phyloP scores from a whole-genome alignment of 1,140 invertebrate species.

The Panonychus citri region DNA sequence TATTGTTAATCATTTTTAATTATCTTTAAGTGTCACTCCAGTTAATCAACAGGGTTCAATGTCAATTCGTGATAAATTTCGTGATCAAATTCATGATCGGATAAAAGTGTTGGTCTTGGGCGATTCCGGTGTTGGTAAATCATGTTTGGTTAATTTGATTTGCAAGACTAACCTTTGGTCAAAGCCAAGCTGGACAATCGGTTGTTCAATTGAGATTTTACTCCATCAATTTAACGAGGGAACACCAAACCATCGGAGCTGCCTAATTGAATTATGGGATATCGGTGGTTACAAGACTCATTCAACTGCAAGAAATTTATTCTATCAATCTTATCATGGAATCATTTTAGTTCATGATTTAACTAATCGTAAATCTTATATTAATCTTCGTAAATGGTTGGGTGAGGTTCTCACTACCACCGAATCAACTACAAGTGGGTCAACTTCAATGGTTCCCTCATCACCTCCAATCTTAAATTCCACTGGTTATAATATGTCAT shows the following conservation, averaged over 20 bases:
- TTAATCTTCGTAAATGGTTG: conserved; percentile 77
- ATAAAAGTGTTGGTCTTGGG: conserved; percentile 74
- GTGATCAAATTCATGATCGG: conserved; percentile 32
- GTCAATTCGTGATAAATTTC: neutral
- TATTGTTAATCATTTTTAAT: too few species aligned
- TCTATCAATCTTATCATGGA: conserved; percentile 77
- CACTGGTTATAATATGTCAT: neutral
- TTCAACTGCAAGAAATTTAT: conserved; percentile 66
- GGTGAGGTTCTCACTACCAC: conserved; percentile 59
- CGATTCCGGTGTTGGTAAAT: conserved; percentile 88
- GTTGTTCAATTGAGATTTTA: conserved; percentile 83
- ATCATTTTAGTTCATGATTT: conserved; percentile 87
- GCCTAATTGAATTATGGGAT: conserved; percentile 88
- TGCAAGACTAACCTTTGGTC: conserved; percentile 57
- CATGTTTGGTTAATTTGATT: conserved; percentile 71
- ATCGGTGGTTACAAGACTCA: conserved; percentile 79
- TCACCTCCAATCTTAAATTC: too few species aligned
- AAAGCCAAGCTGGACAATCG: conserved; percentile 77
- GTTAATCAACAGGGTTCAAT: too few species aligned
- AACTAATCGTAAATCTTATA: conserved; percentile 80
- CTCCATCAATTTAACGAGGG: conserved; percentile 86
- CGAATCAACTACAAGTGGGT: conserved; percentile 12
- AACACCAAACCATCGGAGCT: conserved; percentile 59
- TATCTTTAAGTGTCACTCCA: too few species aligned
- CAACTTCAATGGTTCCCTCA: conserved; percentile 25